Conservation (phyloP, 2,113 vertebrate genomes). For the Suricata suricatta region DNA sequence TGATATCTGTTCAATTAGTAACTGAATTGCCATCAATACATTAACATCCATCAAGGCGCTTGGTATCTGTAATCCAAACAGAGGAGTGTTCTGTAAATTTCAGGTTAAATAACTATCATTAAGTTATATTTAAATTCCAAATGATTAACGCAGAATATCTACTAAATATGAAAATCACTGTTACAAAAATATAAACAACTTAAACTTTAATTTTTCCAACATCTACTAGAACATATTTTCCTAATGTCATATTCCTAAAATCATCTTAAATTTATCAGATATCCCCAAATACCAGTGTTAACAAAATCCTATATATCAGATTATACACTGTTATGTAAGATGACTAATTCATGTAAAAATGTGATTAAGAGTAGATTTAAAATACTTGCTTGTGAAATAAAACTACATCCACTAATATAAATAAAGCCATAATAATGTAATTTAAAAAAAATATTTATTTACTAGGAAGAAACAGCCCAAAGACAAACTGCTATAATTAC, state of each 20-base stretch:
- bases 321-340: background rate
- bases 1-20: slow-evolving; percentile 95
- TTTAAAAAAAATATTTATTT: background rate
- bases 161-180: background rate
- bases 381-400: slow-evolving; percentile 35
- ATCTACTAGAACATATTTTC: background rate
- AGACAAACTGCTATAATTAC: background rate
- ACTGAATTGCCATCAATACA: slow-evolving; percentile 93
- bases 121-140: slow-evolving; percentile 12
- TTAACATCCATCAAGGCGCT: slow-evolving; percentile 94
- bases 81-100: slow-evolving; percentile 26
- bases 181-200: slow-evolving; percentile 49
- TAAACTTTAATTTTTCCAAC: slow-evolving; percentile 32
- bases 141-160: slow-evolving; percentile 16
- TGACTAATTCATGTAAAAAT: slow-evolving; percentile 23
- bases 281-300: slow-evolving; percentile 9
- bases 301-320: background rate
- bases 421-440: background rate
- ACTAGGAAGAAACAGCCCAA: slow-evolving; percentile 13
- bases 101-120: slow-evolving; percentile 4
- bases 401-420: background rate
- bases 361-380: background rate
- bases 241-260: slow-evolving; percentile 14
- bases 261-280: slow-evolving; percentile 28
- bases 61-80: slow-evolving; percentile 87